Evolutionary conservation across 2,797 vertebrate genomes (phyloP), one percentile per base, ranked within the genome.

Genomic region (Chaenodraco wilsoni): DNA sequence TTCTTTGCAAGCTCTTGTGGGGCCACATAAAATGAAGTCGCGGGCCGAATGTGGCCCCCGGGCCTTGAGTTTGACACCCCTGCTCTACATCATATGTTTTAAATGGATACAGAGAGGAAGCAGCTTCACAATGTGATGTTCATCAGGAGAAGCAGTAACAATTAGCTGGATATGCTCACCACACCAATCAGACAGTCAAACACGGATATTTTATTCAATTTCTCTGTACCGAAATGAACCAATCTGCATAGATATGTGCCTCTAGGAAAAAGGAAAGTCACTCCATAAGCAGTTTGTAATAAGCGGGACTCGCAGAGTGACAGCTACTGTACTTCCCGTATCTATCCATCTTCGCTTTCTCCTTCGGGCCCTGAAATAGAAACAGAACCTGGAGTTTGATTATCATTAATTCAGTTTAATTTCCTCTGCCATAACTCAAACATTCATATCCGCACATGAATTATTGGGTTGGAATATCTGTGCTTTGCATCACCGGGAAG

Each of bases 351-450:
- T 58, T 59, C 66, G 44, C 73, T 80, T 23, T 74, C 78, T 74
- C 75, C 75, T 74, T 64, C 68, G 1, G 14, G 69, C 79, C 80
- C 68, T 61, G 87, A 9, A 91, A 91, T 87, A 89, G 89, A 75
- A 83, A 44, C 74, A 76, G 68, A 50, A 72, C 72, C 82, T 65
- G 44, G 56, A 79, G 81, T 88, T 76, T 89, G 78, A 89, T 85
- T 76, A 91, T 91, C 81, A 90, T 91, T 91, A 87, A 92, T 92
- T 91, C 85, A 92, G 81, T 91, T 94, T 92, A 91, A 94, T 94
- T 94, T 93, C 87, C 91, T 87, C 87, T 58, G 48, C 78, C 69
- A 51, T 78, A 60, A 76, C 76, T 93, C 84, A 94, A 95, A 94
- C 92, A 93, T 94, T 94, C 86, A 94, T 93, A 87, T 82, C 72